Conservation (phyloP, 2,888 invertebrate species). For the Poecilus cupreus region DNA sequence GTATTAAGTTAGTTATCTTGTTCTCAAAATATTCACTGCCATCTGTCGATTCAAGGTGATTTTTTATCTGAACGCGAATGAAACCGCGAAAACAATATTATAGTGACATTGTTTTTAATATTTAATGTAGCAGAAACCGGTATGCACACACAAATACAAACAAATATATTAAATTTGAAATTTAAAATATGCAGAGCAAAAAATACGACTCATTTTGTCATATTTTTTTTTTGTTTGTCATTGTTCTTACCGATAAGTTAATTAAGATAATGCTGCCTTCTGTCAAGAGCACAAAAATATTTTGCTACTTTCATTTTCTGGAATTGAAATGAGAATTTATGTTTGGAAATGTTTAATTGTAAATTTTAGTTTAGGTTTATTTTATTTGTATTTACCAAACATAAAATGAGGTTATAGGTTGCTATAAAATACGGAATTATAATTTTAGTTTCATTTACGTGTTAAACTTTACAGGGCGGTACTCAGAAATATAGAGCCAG, state of each 20-base stretch:
- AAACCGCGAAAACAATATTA: constrained; percentile 7
- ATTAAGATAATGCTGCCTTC: not conserved
- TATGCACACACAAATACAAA: not conserved
- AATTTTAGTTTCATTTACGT: not conserved
- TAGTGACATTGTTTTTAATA: not conserved
- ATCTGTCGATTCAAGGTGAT: constrained; percentile 36
- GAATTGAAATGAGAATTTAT: not conserved
- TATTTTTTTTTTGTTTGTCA: constrained; percentile 4
- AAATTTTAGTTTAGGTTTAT: not conserved
- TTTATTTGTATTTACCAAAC: not conserved
- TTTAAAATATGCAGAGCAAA: constrained; percentile 15
- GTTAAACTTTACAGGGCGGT: not conserved
- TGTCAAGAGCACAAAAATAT: not conserved
- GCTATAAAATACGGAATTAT: not conserved
- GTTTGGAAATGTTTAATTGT: not conserved
- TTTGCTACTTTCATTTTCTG: not conserved
- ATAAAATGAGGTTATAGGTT: not conserved
- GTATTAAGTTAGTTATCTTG: not conserved
- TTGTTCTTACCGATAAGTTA: constrained; percentile 11
- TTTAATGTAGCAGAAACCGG: not conserved
- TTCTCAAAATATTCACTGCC: not conserved
- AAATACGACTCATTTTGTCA: not conserved
- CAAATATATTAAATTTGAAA: not conserved
- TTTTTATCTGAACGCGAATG: constrained; percentile 13
- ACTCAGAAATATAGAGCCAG: not conserved